These are phyloP conservation scores for Rhipidura dahli DNA, from an alignment of 2,113 vertebrate species.

Conservation along the genomic window DNA sequence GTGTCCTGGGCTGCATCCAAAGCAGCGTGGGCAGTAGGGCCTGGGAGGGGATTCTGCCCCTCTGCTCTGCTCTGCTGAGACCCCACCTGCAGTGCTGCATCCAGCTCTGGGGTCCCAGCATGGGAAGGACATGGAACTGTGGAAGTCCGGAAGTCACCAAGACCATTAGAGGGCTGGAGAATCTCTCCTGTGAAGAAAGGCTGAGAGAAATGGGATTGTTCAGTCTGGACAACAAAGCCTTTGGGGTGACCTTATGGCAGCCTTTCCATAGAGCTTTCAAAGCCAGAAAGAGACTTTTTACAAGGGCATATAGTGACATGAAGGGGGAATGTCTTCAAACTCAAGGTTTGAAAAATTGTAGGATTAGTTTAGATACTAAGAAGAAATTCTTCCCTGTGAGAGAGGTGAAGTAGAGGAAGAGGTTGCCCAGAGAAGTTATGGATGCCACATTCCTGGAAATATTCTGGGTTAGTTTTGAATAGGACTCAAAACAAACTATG, in stretches of 20 bases:
- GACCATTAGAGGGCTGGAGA: not conserved
- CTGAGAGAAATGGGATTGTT: not conserved
- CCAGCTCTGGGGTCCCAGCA: not conserved
- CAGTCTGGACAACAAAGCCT: no score
- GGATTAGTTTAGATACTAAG: not conserved
- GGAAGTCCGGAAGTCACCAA: not conserved
- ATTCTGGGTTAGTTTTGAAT: not conserved
- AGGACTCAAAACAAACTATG: not conserved
- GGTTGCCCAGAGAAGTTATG: not conserved
- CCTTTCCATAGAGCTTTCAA: not conserved
- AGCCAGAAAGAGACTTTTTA: not conserved
- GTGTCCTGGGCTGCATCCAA: not conserved
- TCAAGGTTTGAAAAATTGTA: not conserved
- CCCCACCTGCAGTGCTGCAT: not conserved
- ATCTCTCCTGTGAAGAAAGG: not conserved
- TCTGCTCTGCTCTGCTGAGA: not conserved
- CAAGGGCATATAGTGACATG: not conserved
- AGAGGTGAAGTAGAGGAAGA: not conserved
- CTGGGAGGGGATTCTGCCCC: not conserved
- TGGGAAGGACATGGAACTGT: accelerated
- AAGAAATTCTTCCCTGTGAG: not conserved
- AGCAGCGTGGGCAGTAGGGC: not conserved
- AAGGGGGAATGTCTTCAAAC: not conserved
- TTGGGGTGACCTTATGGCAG: not conserved
- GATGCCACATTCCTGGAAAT: not conserved